Conservation (phyloP, 2,797 vertebrate genomes). For the Bradypus variegatus region DNA sequence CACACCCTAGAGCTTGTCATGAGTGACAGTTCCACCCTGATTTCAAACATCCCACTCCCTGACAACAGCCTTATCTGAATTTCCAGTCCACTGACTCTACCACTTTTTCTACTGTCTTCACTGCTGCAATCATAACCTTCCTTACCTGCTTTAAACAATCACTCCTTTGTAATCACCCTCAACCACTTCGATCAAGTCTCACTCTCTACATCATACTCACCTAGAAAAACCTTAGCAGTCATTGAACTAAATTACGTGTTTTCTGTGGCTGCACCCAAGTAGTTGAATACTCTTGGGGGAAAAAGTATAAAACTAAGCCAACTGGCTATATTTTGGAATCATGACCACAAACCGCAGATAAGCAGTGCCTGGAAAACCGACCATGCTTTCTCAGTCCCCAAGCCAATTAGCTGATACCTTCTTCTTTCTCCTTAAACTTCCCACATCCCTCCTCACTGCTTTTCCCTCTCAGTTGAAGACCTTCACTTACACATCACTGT, state of each 20-base stretch:
- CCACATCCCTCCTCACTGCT: no score
- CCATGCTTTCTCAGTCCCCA: neutral
- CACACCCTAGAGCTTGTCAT: neutral
- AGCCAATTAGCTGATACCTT: neutral
- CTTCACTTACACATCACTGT: neutral
- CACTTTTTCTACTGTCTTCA: neutral
- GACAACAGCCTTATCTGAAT: neutral
- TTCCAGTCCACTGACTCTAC: neutral
- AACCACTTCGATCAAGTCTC: neutral
- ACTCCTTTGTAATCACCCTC: neutral
- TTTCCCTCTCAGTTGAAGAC: neutral
- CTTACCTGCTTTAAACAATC: neutral
- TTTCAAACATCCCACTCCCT: constrained; percentile 1
- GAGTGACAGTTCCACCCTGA: neutral
- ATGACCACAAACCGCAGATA: neutral
- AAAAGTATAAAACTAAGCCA: neutral
- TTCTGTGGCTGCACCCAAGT: neutral
- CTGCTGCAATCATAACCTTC: neutral
- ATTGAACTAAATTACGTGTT: neutral
- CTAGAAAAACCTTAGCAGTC: neutral
- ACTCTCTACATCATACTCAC: neutral
- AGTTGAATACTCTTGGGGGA: neutral
- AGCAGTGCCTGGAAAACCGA: neutral
- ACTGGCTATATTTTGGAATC: neutral
- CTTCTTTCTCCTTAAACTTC: neutral